Evolutionary conservation across 2,113 vertebrate genomes (phyloP).

Genomic region (Triplophysa siluroides): DNA sequence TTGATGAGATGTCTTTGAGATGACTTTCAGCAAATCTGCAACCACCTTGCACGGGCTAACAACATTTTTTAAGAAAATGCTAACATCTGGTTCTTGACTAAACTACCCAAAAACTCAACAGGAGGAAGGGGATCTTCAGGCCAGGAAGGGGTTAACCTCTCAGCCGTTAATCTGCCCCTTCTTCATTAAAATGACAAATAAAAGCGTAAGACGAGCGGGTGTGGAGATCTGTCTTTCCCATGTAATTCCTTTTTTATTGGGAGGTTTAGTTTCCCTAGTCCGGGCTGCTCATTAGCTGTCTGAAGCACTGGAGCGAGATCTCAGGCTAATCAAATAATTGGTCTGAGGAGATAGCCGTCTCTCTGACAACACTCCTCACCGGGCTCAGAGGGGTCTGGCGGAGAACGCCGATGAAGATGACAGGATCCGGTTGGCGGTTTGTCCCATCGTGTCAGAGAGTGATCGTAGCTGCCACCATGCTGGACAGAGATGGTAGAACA

Average conservation of each 20-base stretch:
- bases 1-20: no score
- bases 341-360: slow-evolving; percentile 66
- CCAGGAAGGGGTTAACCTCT: slow-evolving; percentile 18
- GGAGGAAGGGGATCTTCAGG: not conserved
- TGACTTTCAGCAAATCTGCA: no score
- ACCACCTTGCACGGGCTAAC: no score
- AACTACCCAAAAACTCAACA: not conserved
- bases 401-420: slow-evolving; percentile 49
- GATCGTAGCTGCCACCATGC: not conserved
- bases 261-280: slow-evolving; percentile 58
- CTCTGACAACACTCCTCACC: slow-evolving; percentile 59
- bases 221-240: not conserved
- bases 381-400: slow-evolving; percentile 47
- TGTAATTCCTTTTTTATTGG: slow-evolving; percentile 52
- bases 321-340: slow-evolving; percentile 77
- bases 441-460: slow-evolving; percentile 8
- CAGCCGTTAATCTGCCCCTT: slow-evolving; percentile 8
- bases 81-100: not conserved
- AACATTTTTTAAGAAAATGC: not conserved
- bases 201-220: not conserved
- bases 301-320: slow-evolving; percentile 66
- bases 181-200: slow-evolving; percentile 53
- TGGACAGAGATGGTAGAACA: not conserved
- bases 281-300: slow-evolving; percentile 61
- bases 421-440: slow-evolving; percentile 13